Percentiles rank a stretch among this genome's conserved stretches.
These are phyloP conservation scores for Agapostemon virescens DNA, from an alignment of 2,888 invertebrate species.

Conservation along the genomic window DNA sequence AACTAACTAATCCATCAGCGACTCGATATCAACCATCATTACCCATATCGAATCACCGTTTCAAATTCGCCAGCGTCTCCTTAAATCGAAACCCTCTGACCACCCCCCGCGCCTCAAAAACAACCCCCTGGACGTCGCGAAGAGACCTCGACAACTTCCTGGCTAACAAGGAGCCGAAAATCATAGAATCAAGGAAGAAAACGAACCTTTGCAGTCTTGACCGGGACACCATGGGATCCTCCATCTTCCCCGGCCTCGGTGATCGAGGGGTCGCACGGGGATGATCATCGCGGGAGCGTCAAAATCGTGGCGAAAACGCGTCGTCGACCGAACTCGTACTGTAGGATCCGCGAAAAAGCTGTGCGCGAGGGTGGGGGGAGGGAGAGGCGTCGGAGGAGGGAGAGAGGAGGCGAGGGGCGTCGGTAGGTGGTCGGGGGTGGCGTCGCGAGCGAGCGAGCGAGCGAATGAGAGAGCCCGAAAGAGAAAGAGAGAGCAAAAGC, in stretches of 20 bases:
- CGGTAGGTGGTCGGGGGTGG: neutral
- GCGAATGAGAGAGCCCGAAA: neutral
- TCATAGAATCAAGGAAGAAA: neutral
- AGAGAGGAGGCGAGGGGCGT: neutral
- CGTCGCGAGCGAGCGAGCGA: neutral
- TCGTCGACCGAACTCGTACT: constrained; percentile 21
- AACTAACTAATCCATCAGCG: no score
- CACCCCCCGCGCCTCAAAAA: no score
- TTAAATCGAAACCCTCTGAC: no score
- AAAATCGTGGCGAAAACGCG: constrained; percentile 19
- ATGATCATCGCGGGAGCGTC: neutral
- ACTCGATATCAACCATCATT: no score
- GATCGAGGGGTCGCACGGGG: neutral
- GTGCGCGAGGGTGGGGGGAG: neutral
- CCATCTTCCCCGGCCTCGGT: neutral
- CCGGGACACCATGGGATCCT: neutral
- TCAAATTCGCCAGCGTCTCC: no score
- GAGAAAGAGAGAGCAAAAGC: neutral
- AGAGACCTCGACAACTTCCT: no score
- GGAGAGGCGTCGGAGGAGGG: neutral
- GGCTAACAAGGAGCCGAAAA: no score
- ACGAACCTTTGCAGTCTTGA: neutral
- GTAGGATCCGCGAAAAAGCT: constrained; percentile 15
- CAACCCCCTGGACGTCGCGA: no score
- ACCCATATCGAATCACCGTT: no score